A percentile compares a stretch with the other conserved stretches of the same genome.
These are phyloP conservation scores for Zaprionus gabonicus DNA, from an alignment of 1,140 invertebrate species.

Conservation along the genomic window DNA sequence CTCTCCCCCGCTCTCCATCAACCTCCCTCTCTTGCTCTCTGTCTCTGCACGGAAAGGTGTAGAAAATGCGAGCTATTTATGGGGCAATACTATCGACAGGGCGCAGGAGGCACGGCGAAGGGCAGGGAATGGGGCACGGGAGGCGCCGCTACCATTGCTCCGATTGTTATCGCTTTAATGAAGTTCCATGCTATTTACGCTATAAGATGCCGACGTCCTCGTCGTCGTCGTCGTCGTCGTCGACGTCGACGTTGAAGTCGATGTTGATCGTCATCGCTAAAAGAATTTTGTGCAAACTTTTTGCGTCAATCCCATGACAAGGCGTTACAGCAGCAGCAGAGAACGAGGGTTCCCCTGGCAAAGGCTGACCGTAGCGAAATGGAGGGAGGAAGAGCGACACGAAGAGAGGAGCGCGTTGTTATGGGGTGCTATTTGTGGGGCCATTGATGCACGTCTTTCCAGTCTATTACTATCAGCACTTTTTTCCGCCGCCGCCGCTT, in stretches of 20 bases:
- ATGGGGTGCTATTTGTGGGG: slow-evolving; percentile 16
- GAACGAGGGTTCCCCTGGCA: slow-evolving; percentile 19
- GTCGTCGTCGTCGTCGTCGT: slow-evolving; percentile 13
- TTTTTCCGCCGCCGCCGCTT: slow-evolving; percentile 54
- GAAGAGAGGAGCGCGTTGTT: slow-evolving; percentile 3
- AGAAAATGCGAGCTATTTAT: not conserved
- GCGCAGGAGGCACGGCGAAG: not conserved
- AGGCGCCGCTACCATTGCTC: slow-evolving; percentile 43
- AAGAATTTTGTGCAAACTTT: slow-evolving; percentile 74
- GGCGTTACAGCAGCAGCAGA: slow-evolving; percentile 18
- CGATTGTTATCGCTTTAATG: slow-evolving; percentile 72
- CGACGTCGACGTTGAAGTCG: slow-evolving; percentile 24
- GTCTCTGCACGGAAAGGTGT: not conserved
- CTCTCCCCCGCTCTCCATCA: not conserved
- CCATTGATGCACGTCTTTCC: slow-evolving; percentile 77
- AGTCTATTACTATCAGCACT: slow-evolving; percentile 80
- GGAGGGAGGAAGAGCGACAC: not conserved
- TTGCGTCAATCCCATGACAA: slow-evolving; percentile 56
- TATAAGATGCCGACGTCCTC: slow-evolving; percentile 53
- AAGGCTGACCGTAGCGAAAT: not conserved
- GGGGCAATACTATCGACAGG: not conserved
- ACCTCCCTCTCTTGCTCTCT: too few relatives aligned
- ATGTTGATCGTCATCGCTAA: slow-evolving; percentile 25
- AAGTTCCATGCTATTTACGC: slow-evolving; percentile 64
- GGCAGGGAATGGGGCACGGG: not conserved